Evolutionary conservation across 2,888 invertebrate species (phyloP), one percentile per base, ranked within the genome.

Genomic region (Boloria euphrosyne): DNA sequence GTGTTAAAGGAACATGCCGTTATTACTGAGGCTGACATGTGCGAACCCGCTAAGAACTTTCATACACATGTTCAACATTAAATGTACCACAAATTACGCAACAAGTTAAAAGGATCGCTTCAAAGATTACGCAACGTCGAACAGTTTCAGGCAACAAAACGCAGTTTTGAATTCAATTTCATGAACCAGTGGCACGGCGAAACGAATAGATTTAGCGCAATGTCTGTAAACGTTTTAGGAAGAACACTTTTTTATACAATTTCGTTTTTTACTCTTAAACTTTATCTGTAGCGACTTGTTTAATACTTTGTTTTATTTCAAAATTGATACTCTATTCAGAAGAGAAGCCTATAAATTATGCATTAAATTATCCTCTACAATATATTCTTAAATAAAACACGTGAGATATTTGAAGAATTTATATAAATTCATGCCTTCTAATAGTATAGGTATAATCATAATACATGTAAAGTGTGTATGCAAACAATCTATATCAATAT

Each of bases 11-110:
- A 76, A 76, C 76, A 74, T 73, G 71, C 69, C 73, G 78, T 78
- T 79, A 81, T 82, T 81, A 78, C 80, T 78, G 79, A 72, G 67
- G 71, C 73, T 76, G 78, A 79, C 76, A 75, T 73, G 75, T 77
- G 74, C 75, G 68, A 68, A 73, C 73, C 71, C 71, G 67, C 70
- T 73, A 74, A 75, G 73, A 75, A 75, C 75, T 74, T 75, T 73
- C 66, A 72, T 74, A 75, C 71, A 74, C 74, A 73, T 72, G 72
- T 73, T 73, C 60, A 71, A 70, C 70, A 71, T 65, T 73, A 72
- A 76, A 74, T 71, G 71, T 70, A 66, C 67, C 68, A 65, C 67
- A 71, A 70, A 70, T 73, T 74, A 74, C 74, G 75, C 74, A 76
- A 75, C 76, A 76, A 76, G 74, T 74, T 73, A 72, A 71, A 74